Base-by-base conservation (phyloP, 2,113 vertebrate genomes). In the Aramus guarauna region DNA sequence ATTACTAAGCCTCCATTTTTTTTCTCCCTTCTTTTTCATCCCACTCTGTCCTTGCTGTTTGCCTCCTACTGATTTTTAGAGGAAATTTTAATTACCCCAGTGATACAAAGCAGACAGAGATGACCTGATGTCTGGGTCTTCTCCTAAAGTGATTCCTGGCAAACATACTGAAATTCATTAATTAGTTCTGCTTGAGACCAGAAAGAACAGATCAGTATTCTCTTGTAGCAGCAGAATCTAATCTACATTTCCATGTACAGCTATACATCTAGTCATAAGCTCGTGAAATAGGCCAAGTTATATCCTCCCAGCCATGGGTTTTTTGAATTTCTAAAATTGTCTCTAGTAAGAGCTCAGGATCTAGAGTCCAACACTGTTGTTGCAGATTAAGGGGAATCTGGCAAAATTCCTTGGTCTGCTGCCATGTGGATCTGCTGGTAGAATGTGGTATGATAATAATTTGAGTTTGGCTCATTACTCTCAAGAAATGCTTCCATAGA, bases 71-170 rank as follows among this genome's bases (percentile, higher is more conserved):
- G 90, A 88, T 93, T 96, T 92, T 95, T 91, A 82, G 91, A 91
- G 85, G 59, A 90, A 96, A 96, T 96, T 79, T 95, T 97, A 95
- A 96, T 96, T 97, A 92, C 90, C 78, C 90, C 68, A 90, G 75
- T 93, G 94, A 91, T 95, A 91, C 91, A 97, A 94, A 97, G 92
- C 95, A 96, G 95, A 95, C 96, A 95, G 88, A 94, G 94, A 97
- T 96, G 95, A 95, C 95, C 96, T 96, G 94, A 95, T 94, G 92
- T 96, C 95, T 95, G 94, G 83, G 92, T 68, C 94, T 94, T 91
- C 96, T 94, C 89, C 95, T 95, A 47, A 95, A 97, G 84, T 94
- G 94, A 91, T 94, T 96, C 88, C 91, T 97, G 95, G 96, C 95
- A 97, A 94, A 94, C 89, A 41, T 69, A 82, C 89, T 91, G 73